These are phyloP conservation scores for Desmophyllum pertusum DNA, from an alignment of 92 coral and sea anemone species.

Conservation along the genomic window DNA sequence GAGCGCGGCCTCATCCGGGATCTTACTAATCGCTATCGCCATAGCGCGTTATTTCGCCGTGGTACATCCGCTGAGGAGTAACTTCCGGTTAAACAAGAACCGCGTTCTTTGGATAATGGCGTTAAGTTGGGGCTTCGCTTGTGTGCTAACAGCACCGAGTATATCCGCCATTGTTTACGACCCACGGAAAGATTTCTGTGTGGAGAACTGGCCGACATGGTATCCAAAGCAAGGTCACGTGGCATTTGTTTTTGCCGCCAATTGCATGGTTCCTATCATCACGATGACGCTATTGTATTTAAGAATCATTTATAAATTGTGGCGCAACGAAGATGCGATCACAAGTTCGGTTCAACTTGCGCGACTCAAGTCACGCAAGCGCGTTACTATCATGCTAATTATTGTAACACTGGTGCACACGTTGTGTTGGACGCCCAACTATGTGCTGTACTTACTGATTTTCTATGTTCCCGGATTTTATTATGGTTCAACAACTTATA, in stretches of 20 bases:
- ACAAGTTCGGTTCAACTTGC: conserved; percentile 68
- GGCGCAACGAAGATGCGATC: conserved; percentile 57
- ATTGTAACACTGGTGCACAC: conserved; percentile 66
- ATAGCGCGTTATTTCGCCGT: conserved; percentile 75
- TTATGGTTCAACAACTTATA: conserved; percentile 79
- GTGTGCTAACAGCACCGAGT: conserved; percentile 66
- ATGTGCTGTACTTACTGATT: conserved; percentile 71
- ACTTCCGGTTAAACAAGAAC: conserved; percentile 53
- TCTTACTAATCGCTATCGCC: conserved; percentile 73
- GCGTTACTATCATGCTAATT: conserved; percentile 75
- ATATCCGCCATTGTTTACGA: conserved; percentile 60
- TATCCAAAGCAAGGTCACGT: conserved; percentile 58
- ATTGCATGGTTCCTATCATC: conserved; percentile 60
- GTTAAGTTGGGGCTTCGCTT: conserved; percentile 69
- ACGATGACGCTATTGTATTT: conserved; percentile 66
- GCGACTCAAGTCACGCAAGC: conserved; percentile 70
- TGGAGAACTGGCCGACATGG: conserved; percentile 70
- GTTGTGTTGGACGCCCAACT: conserved; percentile 79
- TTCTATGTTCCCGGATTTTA: conserved; percentile 60
- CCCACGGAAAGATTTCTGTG: conserved; percentile 53
- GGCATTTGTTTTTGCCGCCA: conserved; percentile 61
- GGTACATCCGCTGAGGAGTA: conserved; percentile 60
- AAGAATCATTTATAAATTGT: conserved; percentile 59
- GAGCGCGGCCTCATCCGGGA: conserved; percentile 69
- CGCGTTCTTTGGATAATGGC: conserved; percentile 56